Evolutionary conservation across 2,797 vertebrate species (phyloP).

Genomic region (Phalloptychus januarius): DNA sequence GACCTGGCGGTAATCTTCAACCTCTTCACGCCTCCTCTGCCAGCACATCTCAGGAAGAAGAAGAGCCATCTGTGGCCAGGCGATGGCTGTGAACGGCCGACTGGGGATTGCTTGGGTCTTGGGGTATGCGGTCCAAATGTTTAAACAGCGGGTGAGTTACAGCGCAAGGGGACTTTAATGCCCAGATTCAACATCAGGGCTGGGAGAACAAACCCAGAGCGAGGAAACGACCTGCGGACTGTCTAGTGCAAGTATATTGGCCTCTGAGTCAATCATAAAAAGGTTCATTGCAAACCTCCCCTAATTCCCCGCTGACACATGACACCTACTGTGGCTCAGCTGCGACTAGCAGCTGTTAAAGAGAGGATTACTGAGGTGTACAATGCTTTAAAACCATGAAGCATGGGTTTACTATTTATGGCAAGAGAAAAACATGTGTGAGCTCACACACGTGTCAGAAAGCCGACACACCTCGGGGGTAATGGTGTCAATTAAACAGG

Average conservation of each 20-base stretch:
- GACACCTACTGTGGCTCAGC: slow-evolving; percentile 73
- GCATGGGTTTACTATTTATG: slow-evolving; percentile 52
- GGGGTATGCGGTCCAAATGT: slow-evolving; percentile 57
- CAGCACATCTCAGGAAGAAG: slow-evolving; percentile 51
- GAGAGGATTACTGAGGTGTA: slow-evolving; percentile 65
- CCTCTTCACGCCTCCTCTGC: slow-evolving; percentile 39
- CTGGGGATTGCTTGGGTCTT: slow-evolving; percentile 36
- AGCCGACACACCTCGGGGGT: slow-evolving; percentile 65
- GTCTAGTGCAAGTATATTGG: slow-evolving; percentile 36
- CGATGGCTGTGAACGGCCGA: slow-evolving; percentile 38
- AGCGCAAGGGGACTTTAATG: slow-evolving; percentile 39
- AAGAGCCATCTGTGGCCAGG: slow-evolving; percentile 66
- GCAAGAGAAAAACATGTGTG: slow-evolving; percentile 37
- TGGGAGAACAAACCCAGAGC: slow-evolving; percentile 35
- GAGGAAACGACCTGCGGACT: slow-evolving; percentile 27
- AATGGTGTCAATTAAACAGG: slow-evolving; percentile 75
- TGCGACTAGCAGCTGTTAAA: slow-evolving; percentile 66
- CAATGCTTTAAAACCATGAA: slow-evolving; percentile 68
- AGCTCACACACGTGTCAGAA: slow-evolving; percentile 66
- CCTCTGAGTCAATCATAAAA: slow-evolving; percentile 48
- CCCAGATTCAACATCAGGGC: slow-evolving; percentile 46
- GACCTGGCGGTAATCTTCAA: slow-evolving; percentile 56
- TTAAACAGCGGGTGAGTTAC: slow-evolving; percentile 69
- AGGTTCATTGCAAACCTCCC: slow-evolving; percentile 58
- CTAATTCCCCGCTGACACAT: slow-evolving; percentile 51